Base-by-base conservation (phyloP, 2,888 invertebrate species). In the Campaea margaritaria region DNA sequence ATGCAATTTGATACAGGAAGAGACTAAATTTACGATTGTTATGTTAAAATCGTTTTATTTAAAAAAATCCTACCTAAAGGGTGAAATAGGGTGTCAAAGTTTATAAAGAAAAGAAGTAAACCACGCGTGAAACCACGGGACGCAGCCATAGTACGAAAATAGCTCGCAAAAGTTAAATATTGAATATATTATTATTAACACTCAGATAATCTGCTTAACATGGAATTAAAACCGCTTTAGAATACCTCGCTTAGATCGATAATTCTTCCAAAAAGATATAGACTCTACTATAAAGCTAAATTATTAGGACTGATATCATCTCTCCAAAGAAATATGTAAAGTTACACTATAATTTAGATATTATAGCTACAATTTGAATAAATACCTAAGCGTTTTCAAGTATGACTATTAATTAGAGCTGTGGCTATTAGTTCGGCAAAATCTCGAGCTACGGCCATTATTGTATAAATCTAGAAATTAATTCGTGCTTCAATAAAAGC, bases 381-480 rank as follows among this genome's bases (percentile, higher is more conserved):
- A 55, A 60, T 60, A 51, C 42, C 55, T 55, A 51, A 50, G 47
- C 12, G 14, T 51, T 51, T 60, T 54, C 34, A 43, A 31, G 47
- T 55, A 42, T 41, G 43, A 47, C 60, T 61, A 61, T 61, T 56
- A 61, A 61, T 56, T 61, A 61, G 51, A 51, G 56, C 56, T 47
- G n/a, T n/a, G n/a, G n/a, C n/a, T n/a, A n/a, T n/a, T 56, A 47
- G 43, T 61, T 56, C 47, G 47, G 28, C 39, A 42, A 36, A 36
- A 11, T 36, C 36, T 49, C 31, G 34, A 44, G 31, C 47, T 31
- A 38, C 31, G 28, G 27, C 10, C n/a, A 44, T 50, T 59, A 53
- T 41, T 9, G 16, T 53, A 10, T 59, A 44, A 27, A 53, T 48
- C 48, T 53, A 51, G 2, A 53, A 38, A 59, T 49, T 49, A 53